Evolutionary conservation across 2,888 invertebrate genomes (phyloP).

Genomic region (Yponomeuta plumbellus): DNA sequence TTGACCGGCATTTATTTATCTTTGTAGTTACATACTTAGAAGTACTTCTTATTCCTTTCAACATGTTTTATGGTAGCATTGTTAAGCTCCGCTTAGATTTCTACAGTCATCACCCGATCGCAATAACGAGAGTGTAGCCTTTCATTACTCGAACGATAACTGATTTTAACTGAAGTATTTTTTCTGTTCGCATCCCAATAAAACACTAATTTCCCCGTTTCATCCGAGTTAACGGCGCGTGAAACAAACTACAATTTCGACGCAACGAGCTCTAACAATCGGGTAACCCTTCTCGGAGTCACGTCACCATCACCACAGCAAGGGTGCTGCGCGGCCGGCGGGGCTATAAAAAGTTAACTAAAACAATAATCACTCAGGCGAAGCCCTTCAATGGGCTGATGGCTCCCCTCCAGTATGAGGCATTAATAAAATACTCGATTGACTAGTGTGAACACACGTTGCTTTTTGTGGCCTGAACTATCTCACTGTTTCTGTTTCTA

Average conservation of each 20-base stretch:
- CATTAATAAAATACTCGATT: conserved; percentile 11
- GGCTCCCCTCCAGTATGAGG: conserved; percentile 27
- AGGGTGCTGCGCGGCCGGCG: neutral
- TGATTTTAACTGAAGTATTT: neutral
- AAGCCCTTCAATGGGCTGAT: conserved; percentile 29
- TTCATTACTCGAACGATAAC: neutral
- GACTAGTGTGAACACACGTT: conserved; percentile 9
- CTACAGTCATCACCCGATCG: neutral
- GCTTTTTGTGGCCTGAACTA: conserved; percentile 5
- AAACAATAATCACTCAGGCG: conserved; percentile 62
- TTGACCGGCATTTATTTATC: too few species aligned
- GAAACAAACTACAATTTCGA: conserved; percentile 15
- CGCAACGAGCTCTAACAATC: conserved; percentile 1
- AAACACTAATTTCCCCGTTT: conserved; percentile 13
- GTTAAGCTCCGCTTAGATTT: too few species aligned
- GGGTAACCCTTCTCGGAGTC: conserved; percentile 12
- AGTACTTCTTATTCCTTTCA: too few species aligned
- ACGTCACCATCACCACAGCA: neutral
- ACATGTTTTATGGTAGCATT: too few species aligned
- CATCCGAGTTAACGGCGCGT: conserved; percentile 13
- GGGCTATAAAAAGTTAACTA: conserved; percentile 59
- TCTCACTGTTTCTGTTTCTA: neutral
- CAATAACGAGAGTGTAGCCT: neutral
- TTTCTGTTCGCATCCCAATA: conserved; percentile 4
- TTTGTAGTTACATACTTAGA: too few species aligned